A percentile compares a stretch with the other conserved stretches of the same genome.
Conservation (phyloP, 2,888 invertebrate species). For the Eristalis pertinax region DNA sequence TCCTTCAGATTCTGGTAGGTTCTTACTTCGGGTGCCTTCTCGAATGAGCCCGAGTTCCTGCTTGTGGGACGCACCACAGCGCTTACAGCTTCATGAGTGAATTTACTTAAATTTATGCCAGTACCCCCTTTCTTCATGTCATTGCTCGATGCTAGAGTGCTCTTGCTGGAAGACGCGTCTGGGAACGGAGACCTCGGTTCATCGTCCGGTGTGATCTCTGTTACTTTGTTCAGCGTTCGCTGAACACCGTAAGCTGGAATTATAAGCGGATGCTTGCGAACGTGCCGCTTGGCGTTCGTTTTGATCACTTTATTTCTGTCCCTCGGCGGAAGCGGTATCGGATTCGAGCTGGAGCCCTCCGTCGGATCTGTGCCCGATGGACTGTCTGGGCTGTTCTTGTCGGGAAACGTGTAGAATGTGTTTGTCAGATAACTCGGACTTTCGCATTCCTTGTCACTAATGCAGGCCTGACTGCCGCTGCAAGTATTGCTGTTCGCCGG, state of each 20-base stretch:
- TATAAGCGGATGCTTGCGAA: conserved; percentile 90
- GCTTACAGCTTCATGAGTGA: conserved; percentile 76
- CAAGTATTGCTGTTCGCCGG: conserved; percentile 54
- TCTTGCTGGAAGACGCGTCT: conserved; percentile 50
- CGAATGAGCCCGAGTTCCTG: conserved; percentile 62
- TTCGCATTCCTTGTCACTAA: conserved; percentile 77
- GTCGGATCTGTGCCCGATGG: conserved; percentile 17
- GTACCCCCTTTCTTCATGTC: conserved; percentile 31
- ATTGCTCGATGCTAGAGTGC: conserved; percentile 39
- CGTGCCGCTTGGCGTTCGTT: conserved; percentile 86
- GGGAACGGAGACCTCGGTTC: conserved; percentile 73
- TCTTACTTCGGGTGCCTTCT: conserved; percentile 73
- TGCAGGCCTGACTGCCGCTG: conserved; percentile 40
- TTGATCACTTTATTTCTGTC: conserved; percentile 84
- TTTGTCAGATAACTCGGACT: conserved; percentile 81
- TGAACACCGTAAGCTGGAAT: conserved; percentile 86
- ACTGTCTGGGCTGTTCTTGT: conserved; percentile 50
- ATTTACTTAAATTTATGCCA: conserved; percentile 54
- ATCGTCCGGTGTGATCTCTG: conserved; percentile 80
- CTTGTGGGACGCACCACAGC: conserved; percentile 75
- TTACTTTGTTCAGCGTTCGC: conserved; percentile 85
- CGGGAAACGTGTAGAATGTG: conserved; percentile 79
- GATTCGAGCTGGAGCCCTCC: conserved; percentile 81
- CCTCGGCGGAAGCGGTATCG: conserved; percentile 90
- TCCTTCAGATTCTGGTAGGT: conserved; percentile 78